Evolutionary conservation across 2,113 vertebrate genomes (phyloP).

Genomic region (Tamias sibiricus): DNA sequence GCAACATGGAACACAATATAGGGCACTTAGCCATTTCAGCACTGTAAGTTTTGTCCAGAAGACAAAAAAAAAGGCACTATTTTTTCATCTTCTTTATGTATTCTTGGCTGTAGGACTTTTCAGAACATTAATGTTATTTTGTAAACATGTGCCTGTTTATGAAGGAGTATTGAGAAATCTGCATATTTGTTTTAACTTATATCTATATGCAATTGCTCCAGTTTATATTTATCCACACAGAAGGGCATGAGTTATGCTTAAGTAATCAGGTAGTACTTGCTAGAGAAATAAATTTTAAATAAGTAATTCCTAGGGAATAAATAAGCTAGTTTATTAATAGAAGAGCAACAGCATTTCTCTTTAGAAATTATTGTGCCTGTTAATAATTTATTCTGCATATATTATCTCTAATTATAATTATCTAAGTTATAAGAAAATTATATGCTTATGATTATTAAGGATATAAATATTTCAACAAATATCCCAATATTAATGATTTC

Average conservation of each 20-base stretch:
- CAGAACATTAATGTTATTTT: constrained; percentile 19
- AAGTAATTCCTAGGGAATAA: constrained; percentile 31
- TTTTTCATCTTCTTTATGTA: background rate
- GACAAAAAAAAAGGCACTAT: background rate
- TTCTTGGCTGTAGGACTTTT: background rate
- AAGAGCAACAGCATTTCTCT: constrained; percentile 43
- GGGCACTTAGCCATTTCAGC: background rate
- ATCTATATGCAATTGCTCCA: background rate
- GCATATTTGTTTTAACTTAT: background rate
- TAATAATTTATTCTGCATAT: constrained; percentile 49
- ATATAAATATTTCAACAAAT: constrained; percentile 63
- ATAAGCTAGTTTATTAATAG: constrained; percentile 54
- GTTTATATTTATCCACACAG: constrained; percentile 9
- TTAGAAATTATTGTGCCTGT: constrained; percentile 56
- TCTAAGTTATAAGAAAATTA: constrained; percentile 46
- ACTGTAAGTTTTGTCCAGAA: background rate
- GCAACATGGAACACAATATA: background rate
- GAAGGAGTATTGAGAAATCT: background rate
- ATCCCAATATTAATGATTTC: constrained; percentile 41
- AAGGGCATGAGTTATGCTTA: constrained; percentile 1
- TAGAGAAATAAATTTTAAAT: constrained; percentile 46
- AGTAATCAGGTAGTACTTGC: constrained; percentile 26
- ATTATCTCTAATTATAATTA: constrained; percentile 57
- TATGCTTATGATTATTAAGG: constrained; percentile 55
- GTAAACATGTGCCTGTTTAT: background rate